A percentile compares a stretch with the other conserved stretches of the same genome.
Conservation (phyloP, 2,113 vertebrate species). For the Pseudopodoces humilis region DNA sequence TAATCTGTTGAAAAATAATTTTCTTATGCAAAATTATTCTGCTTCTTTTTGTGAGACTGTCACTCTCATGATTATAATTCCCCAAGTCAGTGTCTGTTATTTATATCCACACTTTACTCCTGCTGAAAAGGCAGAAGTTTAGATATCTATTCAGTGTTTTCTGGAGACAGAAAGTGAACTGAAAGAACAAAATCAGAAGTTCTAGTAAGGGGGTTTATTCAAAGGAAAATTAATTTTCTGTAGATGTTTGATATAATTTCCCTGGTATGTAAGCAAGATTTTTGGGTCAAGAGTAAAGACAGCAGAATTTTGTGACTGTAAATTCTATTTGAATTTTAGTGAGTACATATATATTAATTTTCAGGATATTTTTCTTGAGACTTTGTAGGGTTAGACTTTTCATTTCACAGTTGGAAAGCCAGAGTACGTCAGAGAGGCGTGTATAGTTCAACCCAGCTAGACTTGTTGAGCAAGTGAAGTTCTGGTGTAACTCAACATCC, state of each 20-base stretch:
- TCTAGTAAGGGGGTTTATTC: neutral
- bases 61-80: constrained; percentile 41
- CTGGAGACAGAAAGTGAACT: neutral
- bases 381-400: neutral
- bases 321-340: neutral
- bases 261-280: neutral
- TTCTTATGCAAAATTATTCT: constrained; percentile 42
- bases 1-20: constrained; percentile 16
- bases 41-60: neutral
- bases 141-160: constrained; percentile 10
- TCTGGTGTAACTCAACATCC: neutral
- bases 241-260: neutral
- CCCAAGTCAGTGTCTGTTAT: constrained; percentile 39
- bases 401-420: neutral
- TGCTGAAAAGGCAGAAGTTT: constrained; percentile 8
- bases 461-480: neutral
- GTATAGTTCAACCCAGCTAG: neutral
- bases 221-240: neutral
- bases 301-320: neutral
- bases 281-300: neutral
- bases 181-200: neutral
- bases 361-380: neutral
- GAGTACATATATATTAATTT: neutral
- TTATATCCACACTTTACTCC: constrained; percentile 31
- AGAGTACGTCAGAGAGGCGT: neutral